phyloP scores from a whole-genome alignment of 2,797 vertebrate genomes.

The Ibycter americanus region DNA sequence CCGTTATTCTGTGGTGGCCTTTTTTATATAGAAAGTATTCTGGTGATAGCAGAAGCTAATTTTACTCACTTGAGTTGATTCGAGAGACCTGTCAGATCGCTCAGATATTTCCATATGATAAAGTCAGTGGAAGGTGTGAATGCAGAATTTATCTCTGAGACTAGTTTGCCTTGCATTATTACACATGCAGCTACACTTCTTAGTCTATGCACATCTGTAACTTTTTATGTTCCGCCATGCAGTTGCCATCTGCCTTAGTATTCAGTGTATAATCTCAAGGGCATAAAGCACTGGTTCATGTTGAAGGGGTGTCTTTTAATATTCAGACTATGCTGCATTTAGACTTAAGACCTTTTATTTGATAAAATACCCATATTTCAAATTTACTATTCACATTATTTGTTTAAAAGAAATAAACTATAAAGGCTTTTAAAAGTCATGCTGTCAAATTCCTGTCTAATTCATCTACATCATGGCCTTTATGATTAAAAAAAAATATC shows the following conservation, averaged over 20 bases:
- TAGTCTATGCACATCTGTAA: background rate
- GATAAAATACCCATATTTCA: background rate
- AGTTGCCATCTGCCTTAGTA: background rate
- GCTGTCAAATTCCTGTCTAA: background rate
- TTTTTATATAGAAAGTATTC: background rate
- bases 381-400: background rate
- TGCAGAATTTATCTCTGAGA: background rate
- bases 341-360: background rate
- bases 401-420: background rate
- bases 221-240: background rate
- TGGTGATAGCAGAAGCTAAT: background rate
- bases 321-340: background rate
- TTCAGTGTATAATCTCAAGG: background rate
- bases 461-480: background rate
- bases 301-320: background rate
- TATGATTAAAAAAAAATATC: background rate
- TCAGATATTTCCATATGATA: background rate
- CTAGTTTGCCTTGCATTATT: accelerated
- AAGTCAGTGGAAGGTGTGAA: background rate
- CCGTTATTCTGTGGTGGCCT: background rate
- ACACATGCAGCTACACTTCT: background rate
- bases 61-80: background rate
- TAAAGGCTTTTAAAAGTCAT: background rate
- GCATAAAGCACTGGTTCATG: background rate
- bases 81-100: background rate